Evolutionary conservation across 2,113 vertebrate genomes (phyloP).

Genomic region (Halichoerus grypus): DNA sequence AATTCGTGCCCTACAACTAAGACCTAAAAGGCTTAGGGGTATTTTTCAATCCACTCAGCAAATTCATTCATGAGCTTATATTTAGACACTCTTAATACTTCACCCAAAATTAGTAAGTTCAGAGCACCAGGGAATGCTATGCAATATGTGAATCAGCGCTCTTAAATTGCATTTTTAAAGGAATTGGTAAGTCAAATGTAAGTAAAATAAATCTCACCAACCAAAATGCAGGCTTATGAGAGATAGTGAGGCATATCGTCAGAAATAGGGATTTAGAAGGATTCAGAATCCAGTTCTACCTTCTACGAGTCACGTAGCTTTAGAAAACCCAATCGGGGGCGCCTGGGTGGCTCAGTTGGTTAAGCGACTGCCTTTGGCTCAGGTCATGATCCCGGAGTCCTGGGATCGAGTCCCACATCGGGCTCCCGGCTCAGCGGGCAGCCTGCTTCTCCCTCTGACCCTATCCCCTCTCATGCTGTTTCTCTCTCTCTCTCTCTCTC

Average conservation of each 20-base stretch:
- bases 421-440: no score
- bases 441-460: no score
- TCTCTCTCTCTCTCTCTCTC: no score
- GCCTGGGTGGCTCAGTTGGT: no score
- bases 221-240: neutral
- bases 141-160: conserved; percentile 44
- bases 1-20: neutral
- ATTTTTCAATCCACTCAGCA: conserved; percentile 69
- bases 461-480: no score
- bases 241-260: neutral
- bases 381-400: no score
- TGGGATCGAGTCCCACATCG: no score
- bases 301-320: neutral
- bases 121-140: conserved; percentile 53
- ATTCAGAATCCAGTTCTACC: neutral
- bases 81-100: conserved; percentile 67
- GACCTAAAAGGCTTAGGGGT: conserved; percentile 11
- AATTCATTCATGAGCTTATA: conserved; percentile 68
- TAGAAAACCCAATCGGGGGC: neutral
- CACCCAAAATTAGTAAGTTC: conserved; percentile 71
- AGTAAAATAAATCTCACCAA: conserved; percentile 54
- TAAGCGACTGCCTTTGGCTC: no score
- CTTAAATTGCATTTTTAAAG: conserved; percentile 71
- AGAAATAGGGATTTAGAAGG: neutral
- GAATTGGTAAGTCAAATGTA: conserved; percentile 57